Percentiles rank a stretch among this genome's conserved stretches.
Evolutionary conservation across 2,888 invertebrate species (phyloP).

Genomic region (Caradrina kadenii): DNA sequence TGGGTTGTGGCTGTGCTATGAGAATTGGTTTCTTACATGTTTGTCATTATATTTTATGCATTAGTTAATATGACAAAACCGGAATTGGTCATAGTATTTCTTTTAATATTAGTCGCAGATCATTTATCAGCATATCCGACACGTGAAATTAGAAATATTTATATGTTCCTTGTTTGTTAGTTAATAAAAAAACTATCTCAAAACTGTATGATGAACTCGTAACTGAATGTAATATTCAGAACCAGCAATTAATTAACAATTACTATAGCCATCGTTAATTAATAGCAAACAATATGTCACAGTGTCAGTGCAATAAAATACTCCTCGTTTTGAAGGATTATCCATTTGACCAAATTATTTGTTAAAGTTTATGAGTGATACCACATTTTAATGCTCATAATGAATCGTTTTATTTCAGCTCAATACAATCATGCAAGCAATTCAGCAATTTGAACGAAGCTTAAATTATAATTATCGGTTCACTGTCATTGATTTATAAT

Average conservation of each 20-base stretch:
- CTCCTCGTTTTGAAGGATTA: not conserved
- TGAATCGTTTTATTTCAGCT: not conserved
- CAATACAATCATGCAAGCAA: not conserved
- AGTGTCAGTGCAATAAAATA: slow-evolving; percentile 4
- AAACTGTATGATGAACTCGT: no score
- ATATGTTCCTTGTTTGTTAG: no score
- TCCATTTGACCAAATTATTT: not conserved
- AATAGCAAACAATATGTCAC: slow-evolving; percentile 8
- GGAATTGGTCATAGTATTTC: no score
- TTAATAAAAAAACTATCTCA: no score
- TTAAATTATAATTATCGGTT: not conserved
- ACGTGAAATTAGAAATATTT: no score
- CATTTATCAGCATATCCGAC: no score
- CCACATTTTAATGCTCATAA: not conserved
- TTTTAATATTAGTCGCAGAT: no score
- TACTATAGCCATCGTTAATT: slow-evolving; percentile 8
- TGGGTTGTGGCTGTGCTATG: not conserved
- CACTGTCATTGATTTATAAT: no score
- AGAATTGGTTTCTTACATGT: not conserved
- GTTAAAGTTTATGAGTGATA: not conserved
- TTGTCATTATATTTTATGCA: not conserved
- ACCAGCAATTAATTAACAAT: not conserved
- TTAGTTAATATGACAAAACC: not conserved
- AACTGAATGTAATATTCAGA: slow-evolving; percentile 10
- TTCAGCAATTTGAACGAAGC: not conserved